Percentiles rank a stretch among this genome's conserved stretches.
Evolutionary conservation across 2,113 vertebrate species (phyloP).

Genomic region (Pseudolaguvia tuberculata): DNA sequence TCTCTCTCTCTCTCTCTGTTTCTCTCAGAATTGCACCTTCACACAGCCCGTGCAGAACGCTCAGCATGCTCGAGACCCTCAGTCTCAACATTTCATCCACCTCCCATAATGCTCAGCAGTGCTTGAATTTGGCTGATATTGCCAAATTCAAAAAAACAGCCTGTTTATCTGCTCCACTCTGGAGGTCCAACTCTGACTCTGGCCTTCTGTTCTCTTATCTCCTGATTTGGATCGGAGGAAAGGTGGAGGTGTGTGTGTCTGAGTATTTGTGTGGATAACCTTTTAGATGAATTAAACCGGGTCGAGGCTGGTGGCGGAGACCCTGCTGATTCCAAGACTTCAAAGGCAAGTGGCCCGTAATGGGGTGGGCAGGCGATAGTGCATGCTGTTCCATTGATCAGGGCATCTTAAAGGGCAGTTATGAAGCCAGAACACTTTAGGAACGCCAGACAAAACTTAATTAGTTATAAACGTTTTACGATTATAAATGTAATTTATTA

Average conservation of each 20-base stretch:
- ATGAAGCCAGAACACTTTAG: conserved; percentile 53
- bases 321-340: conserved; percentile 63
- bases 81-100: not conserved
- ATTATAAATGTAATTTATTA: too few species aligned
- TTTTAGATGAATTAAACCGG: conserved; percentile 67
- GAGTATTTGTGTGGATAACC: conserved; percentile 59
- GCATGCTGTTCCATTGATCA: conserved; percentile 68
- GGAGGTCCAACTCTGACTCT: not conserved
- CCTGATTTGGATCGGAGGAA: conserved; percentile 13
- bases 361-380: conserved; percentile 54
- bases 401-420: conserved; percentile 68
- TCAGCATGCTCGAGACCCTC: not conserved
- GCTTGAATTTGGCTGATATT: not conserved
- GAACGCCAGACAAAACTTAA: conserved; percentile 56
- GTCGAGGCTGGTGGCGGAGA: conserved; percentile 52
- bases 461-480: too few species aligned
- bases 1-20: conserved; percentile 27
- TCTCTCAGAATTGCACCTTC: conserved; percentile 10
- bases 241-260: conserved; percentile 17
- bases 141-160: too few species aligned
- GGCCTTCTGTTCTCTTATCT: conserved; percentile 1
- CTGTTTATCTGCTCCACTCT: not conserved
- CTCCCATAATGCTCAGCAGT: conserved; percentile 1
- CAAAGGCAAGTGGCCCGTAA: conserved; percentile 64
- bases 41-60: not conserved